Evolutionary conservation across 2,888 invertebrate genomes (phyloP), one percentile per base, ranked within the genome.

Genomic region (Drosophila infuscata): DNA sequence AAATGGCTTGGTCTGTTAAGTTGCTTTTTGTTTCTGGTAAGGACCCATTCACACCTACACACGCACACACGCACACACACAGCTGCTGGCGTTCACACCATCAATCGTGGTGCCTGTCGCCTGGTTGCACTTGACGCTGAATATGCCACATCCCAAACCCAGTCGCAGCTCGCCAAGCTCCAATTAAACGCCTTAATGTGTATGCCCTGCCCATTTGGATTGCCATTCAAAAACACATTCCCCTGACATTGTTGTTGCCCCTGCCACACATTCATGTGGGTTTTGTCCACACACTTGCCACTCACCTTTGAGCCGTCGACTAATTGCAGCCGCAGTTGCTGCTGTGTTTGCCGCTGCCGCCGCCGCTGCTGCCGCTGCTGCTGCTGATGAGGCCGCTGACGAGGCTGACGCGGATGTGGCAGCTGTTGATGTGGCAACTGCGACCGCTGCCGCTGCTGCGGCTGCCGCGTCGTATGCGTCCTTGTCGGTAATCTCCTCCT

Each of bases 401-500:
- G 89, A 67, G 41, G 88, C 81, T 72, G 90, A 84, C 63, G 89
- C 60, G 70, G 84, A 76, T 64, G 84, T 65, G 70, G 71, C 84
- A 84, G 88, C 70, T 72, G 84, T 82, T 70, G 89, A 81, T 72
- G 87, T 81, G 58, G 87, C 88, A 54, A 79, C 88, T 58, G 82
- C 71, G 41, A 70, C 84, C 76, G 80, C 52, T 29, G 77, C 83
- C 46, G 80, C 88, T 20, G 84, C 85, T 51, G 82, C 76, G 29
- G 81, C 75, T 49, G 77, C 83, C 46, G 92, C 91, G 82, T 93
- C 93, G 76, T 93, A 93, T 70, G 91, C 91, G 91, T 95, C 95
- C 91, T 94, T 94, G 70, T 95, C 95, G 46, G 94, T 94, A 70
- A 93, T 93, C 92, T 95, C 95, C 92, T 95, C 95, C 92, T 95